Conservation (phyloP, 2,888 invertebrate genomes). For the Poecilobothrus nobilitatus region DNA sequence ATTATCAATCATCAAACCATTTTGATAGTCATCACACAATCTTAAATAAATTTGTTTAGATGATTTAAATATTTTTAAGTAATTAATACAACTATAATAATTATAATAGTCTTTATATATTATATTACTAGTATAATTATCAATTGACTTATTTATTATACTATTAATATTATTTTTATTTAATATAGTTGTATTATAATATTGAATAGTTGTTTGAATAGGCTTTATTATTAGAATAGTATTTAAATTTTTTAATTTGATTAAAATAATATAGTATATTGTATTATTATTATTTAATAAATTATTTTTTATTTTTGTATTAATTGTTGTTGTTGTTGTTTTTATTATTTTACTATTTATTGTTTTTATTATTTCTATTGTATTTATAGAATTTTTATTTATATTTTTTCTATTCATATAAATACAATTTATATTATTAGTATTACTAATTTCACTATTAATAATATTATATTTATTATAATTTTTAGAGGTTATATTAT, state of each 20-base stretch:
- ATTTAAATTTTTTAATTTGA: neutral
- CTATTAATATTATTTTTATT: neutral
- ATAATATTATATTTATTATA: neutral
- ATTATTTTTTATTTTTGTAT: neutral
- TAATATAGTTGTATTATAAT: conserved; percentile 5
- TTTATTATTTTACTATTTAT: neutral
- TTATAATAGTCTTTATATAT: neutral
- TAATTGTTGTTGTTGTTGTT: neutral
- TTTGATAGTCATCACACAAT: conserved; percentile 1
- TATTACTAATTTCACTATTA: neutral
- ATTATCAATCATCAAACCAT: neutral
- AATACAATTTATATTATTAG: neutral
- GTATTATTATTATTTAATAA: neutral
- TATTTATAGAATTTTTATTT: neutral
- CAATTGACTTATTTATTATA: conserved; percentile 1
- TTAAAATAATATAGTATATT: neutral
- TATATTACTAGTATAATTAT: conserved; percentile 2
- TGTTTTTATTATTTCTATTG: neutral
- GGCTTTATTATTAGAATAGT: neutral
- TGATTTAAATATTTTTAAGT: neutral
- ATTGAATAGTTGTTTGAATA: neutral
- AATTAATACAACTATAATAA: neutral
- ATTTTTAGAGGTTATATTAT: neutral
- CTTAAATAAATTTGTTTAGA: neutral
- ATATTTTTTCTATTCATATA: neutral